Conservation (phyloP, 2,888 invertebrate genomes). For the Miltochrista miniata region DNA sequence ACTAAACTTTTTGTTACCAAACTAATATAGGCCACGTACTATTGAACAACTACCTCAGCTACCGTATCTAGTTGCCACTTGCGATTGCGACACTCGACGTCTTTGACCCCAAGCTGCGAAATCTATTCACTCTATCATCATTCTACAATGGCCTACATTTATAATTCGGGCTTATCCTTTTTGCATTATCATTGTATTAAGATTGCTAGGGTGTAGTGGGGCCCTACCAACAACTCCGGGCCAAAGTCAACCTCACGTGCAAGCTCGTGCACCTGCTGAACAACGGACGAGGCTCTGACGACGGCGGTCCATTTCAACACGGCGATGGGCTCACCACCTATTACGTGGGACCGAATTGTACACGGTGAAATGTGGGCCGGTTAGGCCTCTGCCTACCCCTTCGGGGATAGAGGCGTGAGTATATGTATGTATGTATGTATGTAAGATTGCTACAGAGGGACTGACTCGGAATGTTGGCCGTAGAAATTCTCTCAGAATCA, state of each 20-base stretch:
- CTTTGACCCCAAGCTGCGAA: slow-evolving; percentile 52
- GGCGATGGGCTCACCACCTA: too few species aligned
- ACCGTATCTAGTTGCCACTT: slow-evolving; percentile 26
- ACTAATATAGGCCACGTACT: slow-evolving; percentile 2
- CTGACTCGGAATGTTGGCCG: background rate
- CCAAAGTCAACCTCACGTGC: too few species aligned
- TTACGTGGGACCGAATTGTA: too few species aligned
- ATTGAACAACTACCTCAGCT: slow-evolving; percentile 5
- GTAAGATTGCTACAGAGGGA: background rate
- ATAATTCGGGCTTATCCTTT: slow-evolving; percentile 22
- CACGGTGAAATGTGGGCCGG: too few species aligned
- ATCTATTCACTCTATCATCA: slow-evolving; percentile 45
- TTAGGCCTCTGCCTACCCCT: too few species aligned
- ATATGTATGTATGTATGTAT: too few species aligned
- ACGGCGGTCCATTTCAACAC: too few species aligned
- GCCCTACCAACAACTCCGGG: too few species aligned
- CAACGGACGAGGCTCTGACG: too few species aligned
- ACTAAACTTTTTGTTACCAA: background rate
- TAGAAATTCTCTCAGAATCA: background rate
- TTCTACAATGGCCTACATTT: slow-evolving; percentile 45
- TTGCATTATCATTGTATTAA: slow-evolving; percentile 1
- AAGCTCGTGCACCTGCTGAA: too few species aligned
- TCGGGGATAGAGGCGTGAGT: too few species aligned
- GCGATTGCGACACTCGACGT: slow-evolving; percentile 42
- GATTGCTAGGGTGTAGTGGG: too few species aligned